A percentile compares a stretch with the other conserved stretches of the same genome.
Evolutionary conservation across 2,797 vertebrate genomes (phyloP).

Genomic region (Ptychobarbus kaznakovi): DNA sequence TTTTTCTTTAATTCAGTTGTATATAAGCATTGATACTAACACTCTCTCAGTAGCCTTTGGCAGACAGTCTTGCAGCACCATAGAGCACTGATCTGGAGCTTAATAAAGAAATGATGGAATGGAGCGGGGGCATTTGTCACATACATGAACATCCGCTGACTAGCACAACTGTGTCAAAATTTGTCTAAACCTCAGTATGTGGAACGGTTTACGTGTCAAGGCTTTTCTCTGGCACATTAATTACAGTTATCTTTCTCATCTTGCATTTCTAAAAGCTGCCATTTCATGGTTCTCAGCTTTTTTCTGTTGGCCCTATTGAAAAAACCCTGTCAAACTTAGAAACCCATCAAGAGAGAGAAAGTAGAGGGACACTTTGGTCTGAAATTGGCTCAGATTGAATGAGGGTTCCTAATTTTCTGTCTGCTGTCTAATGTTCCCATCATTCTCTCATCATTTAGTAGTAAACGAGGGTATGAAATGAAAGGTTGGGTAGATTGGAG

Average conservation of each 20-base stretch:
- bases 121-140: neutral
- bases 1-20: neutral
- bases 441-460: slow-evolving; percentile 24
- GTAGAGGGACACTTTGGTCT: slow-evolving; percentile 10
- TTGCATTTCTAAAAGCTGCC: slow-evolving; percentile 16
- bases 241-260: slow-evolving; percentile 44
- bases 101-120: slow-evolving; percentile 21
- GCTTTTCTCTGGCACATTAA: slow-evolving; percentile 33
- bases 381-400: slow-evolving; percentile 16
- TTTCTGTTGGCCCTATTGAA: slow-evolving; percentile 5
- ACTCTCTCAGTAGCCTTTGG: neutral
- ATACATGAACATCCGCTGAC: slow-evolving; percentile 25
- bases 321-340: slow-evolving; percentile 30
- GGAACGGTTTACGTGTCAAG: neutral
- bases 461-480: neutral
- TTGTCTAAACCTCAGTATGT: slow-evolving; percentile 18
- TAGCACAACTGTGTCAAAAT: slow-evolving; percentile 4
- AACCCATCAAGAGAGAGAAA: slow-evolving; percentile 24
- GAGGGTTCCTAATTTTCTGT: slow-evolving; percentile 8
- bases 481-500: neutral
- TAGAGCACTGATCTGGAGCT: slow-evolving; percentile 3
- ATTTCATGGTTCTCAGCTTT: slow-evolving; percentile 45
- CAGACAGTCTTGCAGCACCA: neutral
- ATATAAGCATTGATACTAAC: neutral
- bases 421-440: slow-evolving; percentile 24